Evolutionary conservation across 2,113 vertebrate genomes (phyloP).

Genomic region (Cynocephalus volans): DNA sequence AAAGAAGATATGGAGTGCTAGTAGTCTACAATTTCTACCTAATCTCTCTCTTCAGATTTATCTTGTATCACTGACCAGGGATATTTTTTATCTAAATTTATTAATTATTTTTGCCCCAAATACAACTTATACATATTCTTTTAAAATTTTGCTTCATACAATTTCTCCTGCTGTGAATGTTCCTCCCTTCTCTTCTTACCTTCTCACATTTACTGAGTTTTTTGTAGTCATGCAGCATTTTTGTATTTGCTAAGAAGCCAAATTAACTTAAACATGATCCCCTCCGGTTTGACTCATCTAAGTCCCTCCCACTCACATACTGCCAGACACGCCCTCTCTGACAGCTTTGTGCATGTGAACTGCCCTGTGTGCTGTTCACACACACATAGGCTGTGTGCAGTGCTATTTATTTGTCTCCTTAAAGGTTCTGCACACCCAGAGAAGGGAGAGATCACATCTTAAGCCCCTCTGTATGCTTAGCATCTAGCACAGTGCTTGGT

Average conservation of each 20-base stretch:
- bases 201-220: not conserved
- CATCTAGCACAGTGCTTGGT: not conserved
- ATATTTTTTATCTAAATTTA: not conserved
- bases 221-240: not conserved
- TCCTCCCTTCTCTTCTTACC: not conserved
- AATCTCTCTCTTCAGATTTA: not conserved
- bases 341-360: not conserved
- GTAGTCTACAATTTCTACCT: not conserved
- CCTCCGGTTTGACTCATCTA: not conserved
- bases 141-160: not conserved
- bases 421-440: not conserved
- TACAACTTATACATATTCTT: not conserved
- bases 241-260: not conserved
- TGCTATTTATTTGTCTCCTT: not conserved
- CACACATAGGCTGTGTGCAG: accelerated
- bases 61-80: not conserved
- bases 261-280: not conserved
- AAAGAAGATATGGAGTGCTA: not conserved
- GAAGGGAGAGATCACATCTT: not conserved
- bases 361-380: not conserved
- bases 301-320: not conserved
- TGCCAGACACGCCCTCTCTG: not conserved
- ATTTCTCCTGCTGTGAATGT: not conserved
- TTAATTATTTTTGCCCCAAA: not conserved
- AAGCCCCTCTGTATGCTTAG: not conserved